Base-by-base conservation (phyloP, 2,797 vertebrate genomes). In the Staurois parvus region DNA sequence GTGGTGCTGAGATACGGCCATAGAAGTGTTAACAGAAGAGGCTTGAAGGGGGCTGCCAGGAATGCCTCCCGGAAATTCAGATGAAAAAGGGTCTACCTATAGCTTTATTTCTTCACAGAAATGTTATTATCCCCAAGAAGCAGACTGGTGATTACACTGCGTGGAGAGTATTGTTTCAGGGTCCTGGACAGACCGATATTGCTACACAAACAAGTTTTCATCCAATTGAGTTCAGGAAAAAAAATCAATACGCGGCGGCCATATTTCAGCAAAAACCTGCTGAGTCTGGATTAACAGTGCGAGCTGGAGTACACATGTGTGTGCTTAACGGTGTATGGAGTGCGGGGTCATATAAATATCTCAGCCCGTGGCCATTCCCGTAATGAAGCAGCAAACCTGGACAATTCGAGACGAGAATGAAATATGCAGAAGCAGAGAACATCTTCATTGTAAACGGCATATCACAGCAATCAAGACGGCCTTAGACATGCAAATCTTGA, bases 151-250 rank as follows among this genome's bases (percentile, higher is more conserved):
- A 97, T 97, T 95, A 94, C 95, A 93, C 91, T 89, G 91, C 94
- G 93, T 93, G 94, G 91, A 91, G 92, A 88, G 80, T 92, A 95
- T 94, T 90, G 95, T 96, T 97, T 96, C 94, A 94, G 92, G 94
- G 93, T 95, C 95, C 96, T 95, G 96, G 94, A 91, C 96, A 93
- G 95, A 95, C 97, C 96, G 94, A 96, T 99, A 97, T 95, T 96
- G 97, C 96, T 97, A 97, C 95, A 96, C 95, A 97, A 96, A 98
- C 97, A 98, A 97, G 97, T 98, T 97, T 96, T 97, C 97, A 97
- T 96, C 96, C 97, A 97, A 97, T 97, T 97, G 96, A 96, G 95
- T 93, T 93, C 93, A 91, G 94, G 91, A 91, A 95, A 95, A 92
- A 95, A 97, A 98, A 99, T 98, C 97, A 94, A 99, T 98, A 96